Percentiles rank a stretch among this genome's conserved stretches.
phyloP scores from a whole-genome alignment of 1,140 invertebrate genomes.

The Macrobrachium rosenbergii region DNA sequence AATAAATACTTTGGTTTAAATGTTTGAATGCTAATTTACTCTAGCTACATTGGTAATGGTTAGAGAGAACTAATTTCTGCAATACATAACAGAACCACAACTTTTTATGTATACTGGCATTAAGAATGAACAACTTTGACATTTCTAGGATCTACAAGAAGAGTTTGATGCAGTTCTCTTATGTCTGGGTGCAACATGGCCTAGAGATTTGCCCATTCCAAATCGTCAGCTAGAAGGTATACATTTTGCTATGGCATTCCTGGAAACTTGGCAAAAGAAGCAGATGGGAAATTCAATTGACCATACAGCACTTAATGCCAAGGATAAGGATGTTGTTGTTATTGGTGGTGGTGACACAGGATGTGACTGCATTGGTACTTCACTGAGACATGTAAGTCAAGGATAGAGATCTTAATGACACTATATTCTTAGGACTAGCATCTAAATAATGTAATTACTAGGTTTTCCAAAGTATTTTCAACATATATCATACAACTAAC shows the following conservation, averaged over 20 bases:
- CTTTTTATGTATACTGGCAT: neutral
- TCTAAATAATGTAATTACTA: no score
- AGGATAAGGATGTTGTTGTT: constrained; percentile 95
- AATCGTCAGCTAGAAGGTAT: constrained; percentile 91
- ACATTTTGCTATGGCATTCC: constrained; percentile 97
- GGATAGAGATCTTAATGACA: neutral
- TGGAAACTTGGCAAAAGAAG: constrained; percentile 97
- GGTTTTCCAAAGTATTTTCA: no score
- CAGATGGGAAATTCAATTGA: constrained; percentile 82
- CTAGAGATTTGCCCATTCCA: constrained; percentile 88
- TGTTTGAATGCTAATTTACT: no score
- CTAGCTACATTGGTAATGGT: no score
- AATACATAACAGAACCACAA: neutral
- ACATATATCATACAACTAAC: no score
- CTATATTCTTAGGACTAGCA: neutral
- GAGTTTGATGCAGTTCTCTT: constrained; percentile 91
- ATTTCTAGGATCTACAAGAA: constrained; percentile 75
- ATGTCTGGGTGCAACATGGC: constrained; percentile 95
- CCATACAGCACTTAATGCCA: constrained; percentile 80
- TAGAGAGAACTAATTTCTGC: no score
- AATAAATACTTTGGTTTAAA: no score
- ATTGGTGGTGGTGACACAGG: constrained; percentile 99
- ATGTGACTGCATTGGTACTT: constrained; percentile 98
- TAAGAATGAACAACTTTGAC: no score
- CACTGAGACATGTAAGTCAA: constrained; percentile 83